Base-by-base conservation (phyloP, 1,140 invertebrate genomes). In the Nasonia longicornis region DNA sequence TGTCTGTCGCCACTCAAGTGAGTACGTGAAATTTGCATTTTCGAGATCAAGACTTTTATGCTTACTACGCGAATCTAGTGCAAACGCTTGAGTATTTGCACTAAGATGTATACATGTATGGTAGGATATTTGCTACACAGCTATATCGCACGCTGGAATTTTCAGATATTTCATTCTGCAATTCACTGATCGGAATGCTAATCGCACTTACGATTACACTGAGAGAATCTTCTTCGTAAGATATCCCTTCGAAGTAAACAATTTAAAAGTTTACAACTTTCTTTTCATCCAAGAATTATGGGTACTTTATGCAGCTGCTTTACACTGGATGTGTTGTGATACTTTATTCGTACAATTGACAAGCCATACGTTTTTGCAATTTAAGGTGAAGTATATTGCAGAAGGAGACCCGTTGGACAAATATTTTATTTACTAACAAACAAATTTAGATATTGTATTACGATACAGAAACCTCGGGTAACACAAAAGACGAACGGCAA, bases 301-400 rank as follows among this genome's bases (percentile, higher is more conserved):
- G 14, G 6, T 72, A n/a, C 26, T 42, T n/a, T 72, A 42, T 72
- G n/a, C 7, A 22, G 42, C 35, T 1, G 38, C 10, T 42, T 72
- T 72, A n/a, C n/a, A n/a, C 20, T 72, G 70, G 70, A 29, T 45
- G n/a, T 45, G 70, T 16, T 42, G 70, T 11, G 70, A 72, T 72
- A 72, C 70, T 22, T 20, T 72, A 16, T 72, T 72, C n/a, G 70
- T 38, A 45, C 70, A 72, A 20, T 72, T 72, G 42, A 72, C 70
- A 45, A 42, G 35, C 10, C 70, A 72, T 38, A 45, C 38, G 4
- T 72, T 11, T 11, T 72, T 72, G 42, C 70, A 42, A 45, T 72
- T 72, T 3, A 10, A 72, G 38, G 70, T 72, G 11, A 72, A 22
- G 42, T 6, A 11, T 4, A n/a, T 0, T n/a, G 3, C 7, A 42